Evolutionary conservation across 2,797 vertebrate species (phyloP).

Genomic region (Melanotaenia trifasciata): DNA sequence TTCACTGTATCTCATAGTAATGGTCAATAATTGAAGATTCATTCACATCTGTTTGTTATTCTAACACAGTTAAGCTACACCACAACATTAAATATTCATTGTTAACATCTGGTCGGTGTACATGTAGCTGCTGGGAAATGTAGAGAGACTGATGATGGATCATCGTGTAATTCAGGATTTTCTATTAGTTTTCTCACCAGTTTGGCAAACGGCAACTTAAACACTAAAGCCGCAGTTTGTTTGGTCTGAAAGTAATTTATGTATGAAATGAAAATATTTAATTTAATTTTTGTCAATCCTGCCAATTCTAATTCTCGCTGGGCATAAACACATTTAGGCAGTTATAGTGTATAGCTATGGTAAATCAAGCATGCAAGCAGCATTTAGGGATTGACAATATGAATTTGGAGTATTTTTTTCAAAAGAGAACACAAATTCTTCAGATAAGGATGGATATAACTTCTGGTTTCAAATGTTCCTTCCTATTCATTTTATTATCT

Average conservation of each 20-base stretch:
- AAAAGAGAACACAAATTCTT: background rate
- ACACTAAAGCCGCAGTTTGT: background rate
- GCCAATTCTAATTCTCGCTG: background rate
- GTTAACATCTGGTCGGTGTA: constrained; percentile 56
- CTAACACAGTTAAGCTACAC: constrained; percentile 27
- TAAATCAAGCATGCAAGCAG: background rate
- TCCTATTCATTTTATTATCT: constrained; percentile 6
- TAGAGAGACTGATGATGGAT: constrained; percentile 23
- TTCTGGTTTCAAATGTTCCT: background rate
- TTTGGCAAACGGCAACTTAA: background rate
- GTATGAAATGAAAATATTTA: background rate
- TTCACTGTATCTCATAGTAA: constrained; percentile 40
- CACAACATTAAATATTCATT: constrained; percentile 62
- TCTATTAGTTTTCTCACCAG: constrained; percentile 17
- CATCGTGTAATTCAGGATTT: constrained; percentile 1
- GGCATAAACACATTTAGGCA: background rate
- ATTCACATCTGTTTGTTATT: constrained; percentile 59
- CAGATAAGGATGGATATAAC: constrained; percentile 10
- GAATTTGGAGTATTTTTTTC: background rate
- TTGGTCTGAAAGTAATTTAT: constrained; percentile 12
- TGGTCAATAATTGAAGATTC: constrained; percentile 21
- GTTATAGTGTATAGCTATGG: background rate
- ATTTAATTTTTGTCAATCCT: background rate
- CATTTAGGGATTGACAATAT: background rate
- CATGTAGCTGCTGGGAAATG: constrained; percentile 33